Conservation (phyloP, 1,140 invertebrate genomes). For the Ooceraea biroi region DNA sequence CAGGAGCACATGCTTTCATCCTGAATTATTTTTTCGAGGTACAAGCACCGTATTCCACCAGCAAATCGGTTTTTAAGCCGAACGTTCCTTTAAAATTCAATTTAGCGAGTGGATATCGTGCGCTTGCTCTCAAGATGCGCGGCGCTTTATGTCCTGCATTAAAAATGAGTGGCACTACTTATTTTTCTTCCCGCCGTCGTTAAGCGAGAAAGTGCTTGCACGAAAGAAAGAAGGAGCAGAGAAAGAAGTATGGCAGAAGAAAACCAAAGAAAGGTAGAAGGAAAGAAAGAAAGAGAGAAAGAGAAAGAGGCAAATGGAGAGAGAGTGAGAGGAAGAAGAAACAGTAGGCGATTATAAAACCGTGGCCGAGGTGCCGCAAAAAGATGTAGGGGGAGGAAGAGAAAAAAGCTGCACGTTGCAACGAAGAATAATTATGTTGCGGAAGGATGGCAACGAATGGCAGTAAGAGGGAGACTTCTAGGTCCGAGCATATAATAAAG, state of each 20-base stretch:
- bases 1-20: not conserved
- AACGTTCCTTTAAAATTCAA: conserved; percentile 62
- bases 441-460: conserved; percentile 38
- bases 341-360: conserved; percentile 59
- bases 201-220: conserved; percentile 50
- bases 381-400: conserved; percentile 11
- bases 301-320: not conserved
- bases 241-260: conserved; percentile 14
- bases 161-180: conserved; percentile 61
- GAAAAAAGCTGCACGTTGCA: conserved; percentile 44
- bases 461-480: conserved; percentile 26
- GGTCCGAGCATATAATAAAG: conserved; percentile 38
- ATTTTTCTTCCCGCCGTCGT: conserved; percentile 57
- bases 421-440: conserved; percentile 57
- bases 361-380: conserved; percentile 40
- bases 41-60: conserved; percentile 14
- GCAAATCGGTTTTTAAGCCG: conserved; percentile 61
- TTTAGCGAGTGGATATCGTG: conserved; percentile 57
- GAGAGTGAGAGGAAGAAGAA: not conserved
- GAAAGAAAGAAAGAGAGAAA: not conserved
- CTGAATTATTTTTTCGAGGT: conserved; percentile 26
- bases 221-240: conserved; percentile 16
- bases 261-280: not conserved
- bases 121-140: conserved; percentile 56
- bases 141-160: conserved; percentile 59